These are phyloP conservation scores for Drosophila aldrichi DNA, from an alignment of 2,888 invertebrate species.

Conservation along the genomic window DNA sequence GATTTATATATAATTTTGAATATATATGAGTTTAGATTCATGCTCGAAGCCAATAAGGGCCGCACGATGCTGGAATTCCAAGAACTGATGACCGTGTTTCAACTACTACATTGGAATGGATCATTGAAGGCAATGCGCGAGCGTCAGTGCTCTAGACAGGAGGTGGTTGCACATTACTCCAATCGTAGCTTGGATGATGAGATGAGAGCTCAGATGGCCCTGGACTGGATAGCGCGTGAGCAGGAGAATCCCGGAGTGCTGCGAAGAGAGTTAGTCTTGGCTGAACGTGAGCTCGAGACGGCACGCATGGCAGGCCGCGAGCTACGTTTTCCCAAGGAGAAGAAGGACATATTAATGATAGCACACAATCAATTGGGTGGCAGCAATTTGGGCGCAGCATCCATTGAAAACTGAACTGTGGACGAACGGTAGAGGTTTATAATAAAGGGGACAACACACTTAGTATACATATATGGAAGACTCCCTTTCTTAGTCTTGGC, in stretches of 20 bases:
- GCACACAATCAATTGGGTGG: slow-evolving; percentile 93
- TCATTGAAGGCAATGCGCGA: slow-evolving; percentile 97
- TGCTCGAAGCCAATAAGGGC: slow-evolving; percentile 93
- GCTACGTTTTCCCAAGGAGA: slow-evolving; percentile 97
- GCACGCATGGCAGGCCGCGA: slow-evolving; percentile 95
- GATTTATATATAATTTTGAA: not conserved
- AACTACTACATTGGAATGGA: slow-evolving; percentile 98
- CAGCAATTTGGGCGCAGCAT: slow-evolving; percentile 70
- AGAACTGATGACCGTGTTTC: slow-evolving; percentile 98
- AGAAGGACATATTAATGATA: slow-evolving; percentile 96
- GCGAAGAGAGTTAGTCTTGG: slow-evolving; percentile 92
- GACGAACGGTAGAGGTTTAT: slow-evolving; percentile 4
- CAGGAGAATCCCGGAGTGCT: slow-evolving; percentile 91
- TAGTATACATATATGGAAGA: slow-evolving; percentile 20
- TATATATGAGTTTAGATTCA: slow-evolving; percentile 86
- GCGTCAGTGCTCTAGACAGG: slow-evolving; percentile 96
- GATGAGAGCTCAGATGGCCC: slow-evolving; percentile 98
- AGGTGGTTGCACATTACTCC: slow-evolving; percentile 96
- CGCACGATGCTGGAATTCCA: slow-evolving; percentile 98
- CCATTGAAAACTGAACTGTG: slow-evolving; percentile 71
- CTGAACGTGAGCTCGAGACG: slow-evolving; percentile 94
- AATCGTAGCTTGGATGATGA: slow-evolving; percentile 96
- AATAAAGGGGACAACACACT: slow-evolving; percentile 16
- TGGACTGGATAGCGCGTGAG: slow-evolving; percentile 96
- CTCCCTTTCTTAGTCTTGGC: slow-evolving; percentile 36